phyloP scores from a whole-genome alignment of 2,113 vertebrate genomes.

The Mesocricetus auratus region DNA sequence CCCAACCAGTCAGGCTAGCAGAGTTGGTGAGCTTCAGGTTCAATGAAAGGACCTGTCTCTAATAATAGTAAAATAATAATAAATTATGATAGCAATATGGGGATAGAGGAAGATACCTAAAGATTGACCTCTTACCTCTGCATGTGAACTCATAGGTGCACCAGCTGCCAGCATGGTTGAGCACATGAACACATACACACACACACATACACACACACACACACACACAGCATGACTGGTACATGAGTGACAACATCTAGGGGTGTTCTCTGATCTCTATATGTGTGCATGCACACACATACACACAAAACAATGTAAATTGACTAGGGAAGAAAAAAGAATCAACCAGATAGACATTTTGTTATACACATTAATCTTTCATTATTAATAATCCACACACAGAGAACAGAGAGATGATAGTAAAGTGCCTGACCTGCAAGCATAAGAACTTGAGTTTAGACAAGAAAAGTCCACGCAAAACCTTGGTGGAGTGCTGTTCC shows the following conservation, averaged over 20 bases:
- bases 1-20: background rate
- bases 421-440: background rate
- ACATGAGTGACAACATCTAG: background rate
- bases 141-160: background rate
- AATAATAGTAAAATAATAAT: background rate
- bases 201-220: background rate
- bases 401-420: no score
- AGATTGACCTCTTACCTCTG: background rate
- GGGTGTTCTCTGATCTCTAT: background rate
- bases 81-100: no score
- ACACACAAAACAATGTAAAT: background rate
- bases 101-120: background rate
- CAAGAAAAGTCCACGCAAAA: background rate
- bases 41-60: background rate
- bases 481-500: background rate
- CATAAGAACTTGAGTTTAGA: background rate
- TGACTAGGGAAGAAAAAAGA: background rate
- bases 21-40: background rate
- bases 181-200: background rate
- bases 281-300: background rate
- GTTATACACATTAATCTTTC: background rate
- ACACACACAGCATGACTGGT: background rate
- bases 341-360: background rate
- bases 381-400: background rate
- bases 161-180: background rate